Evolutionary conservation across 1,140 invertebrate genomes (phyloP).

Genomic region (Acromyrmex charruanus): DNA sequence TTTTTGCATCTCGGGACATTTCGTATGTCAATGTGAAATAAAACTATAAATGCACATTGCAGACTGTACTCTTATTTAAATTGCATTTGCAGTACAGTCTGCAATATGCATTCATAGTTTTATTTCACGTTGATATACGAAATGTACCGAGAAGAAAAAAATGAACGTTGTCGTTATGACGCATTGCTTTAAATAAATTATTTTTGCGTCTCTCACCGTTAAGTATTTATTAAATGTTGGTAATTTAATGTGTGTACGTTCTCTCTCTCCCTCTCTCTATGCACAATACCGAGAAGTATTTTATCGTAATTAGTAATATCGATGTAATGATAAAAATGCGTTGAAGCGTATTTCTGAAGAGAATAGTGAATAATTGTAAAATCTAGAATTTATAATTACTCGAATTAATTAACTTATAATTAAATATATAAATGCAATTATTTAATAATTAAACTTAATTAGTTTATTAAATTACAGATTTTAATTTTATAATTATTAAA

Average conservation of each 20-base stretch:
- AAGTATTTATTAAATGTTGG: constrained; percentile 17
- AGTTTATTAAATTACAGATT: constrained; percentile 36
- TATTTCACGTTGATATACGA: not conserved
- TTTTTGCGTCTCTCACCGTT: not conserved
- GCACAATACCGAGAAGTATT: not conserved
- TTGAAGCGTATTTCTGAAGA: not conserved
- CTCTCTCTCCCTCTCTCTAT: not conserved
- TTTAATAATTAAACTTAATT: constrained; percentile 27
- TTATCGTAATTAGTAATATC: constrained; percentile 22
- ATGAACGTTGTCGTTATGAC: not conserved
- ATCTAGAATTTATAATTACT: constrained; percentile 30
- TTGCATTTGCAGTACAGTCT: constrained; percentile 1
- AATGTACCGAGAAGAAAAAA: constrained; percentile 17
- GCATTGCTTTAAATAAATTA: constrained; percentile 25
- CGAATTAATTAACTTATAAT: constrained; percentile 28
- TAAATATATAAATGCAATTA: constrained; percentile 34
- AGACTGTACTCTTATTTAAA: not conserved
- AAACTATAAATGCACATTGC: no score
- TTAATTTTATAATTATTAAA: constrained; percentile 21
- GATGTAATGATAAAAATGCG: not conserved
- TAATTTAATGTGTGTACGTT: not conserved
- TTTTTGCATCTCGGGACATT: constrained; percentile 16
- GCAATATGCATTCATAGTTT: no score
- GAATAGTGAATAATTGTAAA: constrained; percentile 12
- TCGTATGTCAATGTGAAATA: not conserved